Percentiles rank a stretch among this genome's conserved stretches.
Conservation (phyloP, 2,797 vertebrate species). For the Rhinichthys osculus region DNA sequence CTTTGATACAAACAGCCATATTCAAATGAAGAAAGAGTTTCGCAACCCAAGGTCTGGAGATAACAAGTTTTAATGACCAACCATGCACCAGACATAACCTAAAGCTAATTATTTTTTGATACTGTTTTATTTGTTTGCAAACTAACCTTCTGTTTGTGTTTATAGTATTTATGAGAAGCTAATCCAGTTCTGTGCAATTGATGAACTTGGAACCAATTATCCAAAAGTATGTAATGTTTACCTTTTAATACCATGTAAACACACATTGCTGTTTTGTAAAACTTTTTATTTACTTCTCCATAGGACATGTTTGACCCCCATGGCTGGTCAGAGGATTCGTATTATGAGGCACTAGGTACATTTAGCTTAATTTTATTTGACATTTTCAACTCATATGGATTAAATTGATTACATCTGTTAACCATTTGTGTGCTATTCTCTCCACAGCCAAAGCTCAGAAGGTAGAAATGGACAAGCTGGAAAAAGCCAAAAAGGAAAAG, state of each 20-base stretch:
- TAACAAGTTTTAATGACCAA: slow-evolving; percentile 10
- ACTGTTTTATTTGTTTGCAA: neutral
- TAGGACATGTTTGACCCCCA: slow-evolving; percentile 99
- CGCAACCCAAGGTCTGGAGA: slow-evolving; percentile 91
- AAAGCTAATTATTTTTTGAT: neutral
- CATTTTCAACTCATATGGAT: neutral
- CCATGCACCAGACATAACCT: neutral
- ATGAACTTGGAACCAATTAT: slow-evolving; percentile 97
- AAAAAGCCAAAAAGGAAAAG: slow-evolving; percentile 97
- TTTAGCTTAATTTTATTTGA: neutral
- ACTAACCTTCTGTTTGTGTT: slow-evolving; percentile 21
- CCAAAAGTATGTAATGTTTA: slow-evolving; percentile 81
- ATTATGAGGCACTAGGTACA: slow-evolving; percentile 92
- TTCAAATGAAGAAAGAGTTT: slow-evolving; percentile 98
- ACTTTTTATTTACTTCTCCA: slow-evolving; percentile 1
- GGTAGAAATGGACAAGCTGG: slow-evolving; percentile 97
- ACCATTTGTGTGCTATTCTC: neutral
- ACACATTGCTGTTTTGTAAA: neutral
- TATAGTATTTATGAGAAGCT: slow-evolving; percentile 96
- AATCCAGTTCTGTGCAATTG: slow-evolving; percentile 96
- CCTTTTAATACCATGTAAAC: neutral
- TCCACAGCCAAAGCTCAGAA: slow-evolving; percentile 91
- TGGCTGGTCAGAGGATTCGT: slow-evolving; percentile 97
- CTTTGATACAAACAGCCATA: slow-evolving; percentile 95
- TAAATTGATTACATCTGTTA: neutral